A percentile compares a stretch with the other conserved stretches of the same genome.
Evolutionary conservation across 1,140 invertebrate species (phyloP).

Genomic region (Anoplophora glabripennis): DNA sequence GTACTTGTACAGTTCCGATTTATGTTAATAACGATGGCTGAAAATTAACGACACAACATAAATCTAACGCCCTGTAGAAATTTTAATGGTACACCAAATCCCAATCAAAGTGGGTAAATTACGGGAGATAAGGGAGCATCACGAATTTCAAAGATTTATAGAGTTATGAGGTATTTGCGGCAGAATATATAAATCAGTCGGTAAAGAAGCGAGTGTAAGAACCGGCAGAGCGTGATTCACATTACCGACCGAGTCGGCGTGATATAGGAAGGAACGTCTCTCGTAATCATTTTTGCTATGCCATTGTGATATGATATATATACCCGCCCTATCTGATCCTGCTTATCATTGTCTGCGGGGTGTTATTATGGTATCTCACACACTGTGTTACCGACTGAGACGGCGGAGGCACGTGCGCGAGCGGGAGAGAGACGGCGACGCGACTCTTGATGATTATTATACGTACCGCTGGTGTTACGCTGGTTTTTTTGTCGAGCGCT

Average conservation of each 20-base stretch:
- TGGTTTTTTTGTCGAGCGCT: conserved; percentile 16
- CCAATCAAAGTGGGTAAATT: too few species aligned
- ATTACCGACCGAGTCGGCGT: conserved; percentile 40
- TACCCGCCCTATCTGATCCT: conserved; percentile 38
- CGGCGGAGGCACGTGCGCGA: conserved; percentile 9
- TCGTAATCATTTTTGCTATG: conserved; percentile 46
- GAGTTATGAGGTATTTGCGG: conserved; percentile 31
- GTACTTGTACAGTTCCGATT: too few species aligned
- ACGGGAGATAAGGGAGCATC: conserved; percentile 5
- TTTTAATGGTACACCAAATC: too few species aligned
- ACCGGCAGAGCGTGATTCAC: conserved; percentile 44
- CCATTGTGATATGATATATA: conserved; percentile 47
- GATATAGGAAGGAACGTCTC: conserved; percentile 46
- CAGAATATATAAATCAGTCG: conserved; percentile 40
- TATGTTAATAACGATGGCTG: too few species aligned
- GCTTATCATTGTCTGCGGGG: conserved; percentile 41
- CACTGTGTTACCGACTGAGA: conserved; percentile 6
- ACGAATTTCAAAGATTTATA: conserved; percentile 16
- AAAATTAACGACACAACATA: too few species aligned
- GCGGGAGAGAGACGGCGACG: conserved; percentile 14
- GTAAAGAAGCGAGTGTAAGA: conserved; percentile 40
- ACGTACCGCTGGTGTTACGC: conserved; percentile 9
- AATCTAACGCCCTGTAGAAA: too few species aligned
- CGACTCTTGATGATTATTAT: conserved; percentile 19
- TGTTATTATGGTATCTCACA: conserved; percentile 37